Evolutionary conservation across 2,113 vertebrate genomes (phyloP).

Genomic region (Panthera tigris): DNA sequence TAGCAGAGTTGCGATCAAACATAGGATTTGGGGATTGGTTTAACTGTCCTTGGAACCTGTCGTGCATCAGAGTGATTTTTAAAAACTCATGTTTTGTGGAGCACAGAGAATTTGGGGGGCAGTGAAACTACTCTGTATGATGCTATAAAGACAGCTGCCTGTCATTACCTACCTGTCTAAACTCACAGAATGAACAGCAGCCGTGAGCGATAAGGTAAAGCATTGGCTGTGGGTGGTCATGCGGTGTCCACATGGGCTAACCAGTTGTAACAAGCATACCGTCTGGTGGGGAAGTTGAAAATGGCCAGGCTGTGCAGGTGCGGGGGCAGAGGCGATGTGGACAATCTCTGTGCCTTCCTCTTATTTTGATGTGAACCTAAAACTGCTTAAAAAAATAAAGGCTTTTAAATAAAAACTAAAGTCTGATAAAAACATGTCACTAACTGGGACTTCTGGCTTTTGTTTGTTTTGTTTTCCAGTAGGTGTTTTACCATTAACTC

Average conservation of each 20-base stretch:
- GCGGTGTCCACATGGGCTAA: no score
- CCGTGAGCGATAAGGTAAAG: background rate
- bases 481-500: background rate
- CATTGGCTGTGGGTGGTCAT: background rate
- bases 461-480: background rate
- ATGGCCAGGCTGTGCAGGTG: background rate
- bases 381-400: background rate
- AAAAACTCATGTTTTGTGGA: background rate
- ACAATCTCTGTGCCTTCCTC: background rate
- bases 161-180: no score
- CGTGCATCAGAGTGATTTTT: background rate
- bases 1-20: background rate
- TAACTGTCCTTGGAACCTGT: background rate
- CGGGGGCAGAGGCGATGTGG: background rate
- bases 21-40: background rate
- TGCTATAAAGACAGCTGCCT: accelerated
- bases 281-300: background rate
- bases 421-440: background rate
- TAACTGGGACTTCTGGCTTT: background rate
- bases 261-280: no score
- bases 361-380: background rate
- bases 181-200: background rate
- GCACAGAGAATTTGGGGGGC: background rate
- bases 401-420: background rate
- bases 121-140: background rate